Evolutionary conservation across 1,140 invertebrate genomes (phyloP).

Genomic region (Nixonia krombeini): DNA sequence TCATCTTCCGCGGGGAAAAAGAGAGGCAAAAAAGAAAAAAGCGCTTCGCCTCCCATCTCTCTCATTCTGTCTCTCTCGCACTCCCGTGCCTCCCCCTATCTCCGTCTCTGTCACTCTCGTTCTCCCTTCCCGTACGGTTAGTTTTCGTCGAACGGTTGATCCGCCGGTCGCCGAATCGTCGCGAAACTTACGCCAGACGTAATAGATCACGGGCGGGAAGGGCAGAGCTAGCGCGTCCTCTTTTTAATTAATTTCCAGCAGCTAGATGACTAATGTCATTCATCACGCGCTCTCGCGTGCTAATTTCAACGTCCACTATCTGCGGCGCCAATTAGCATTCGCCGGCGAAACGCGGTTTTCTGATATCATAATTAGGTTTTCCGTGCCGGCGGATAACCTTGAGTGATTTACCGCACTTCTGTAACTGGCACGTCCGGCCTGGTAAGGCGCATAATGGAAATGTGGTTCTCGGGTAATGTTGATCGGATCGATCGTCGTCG

Average conservation of each 20-base stretch:
- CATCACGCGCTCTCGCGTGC: conserved; percentile 3
- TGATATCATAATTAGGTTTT: conserved; percentile 1
- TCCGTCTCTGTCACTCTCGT: neutral
- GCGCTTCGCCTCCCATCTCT: neutral
- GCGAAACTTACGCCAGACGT: conserved; percentile 8
- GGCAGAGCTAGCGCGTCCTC: conserved; percentile 3
- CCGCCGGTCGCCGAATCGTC: conserved; percentile 4
- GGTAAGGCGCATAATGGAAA: no score
- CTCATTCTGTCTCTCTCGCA: neutral
- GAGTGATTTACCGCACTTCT: neutral
- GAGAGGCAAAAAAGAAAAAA: neutral
- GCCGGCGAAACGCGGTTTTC: conserved; percentile 3
- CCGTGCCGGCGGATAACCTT: neutral
- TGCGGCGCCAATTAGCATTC: conserved; percentile 1
- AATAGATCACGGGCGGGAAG: neutral
- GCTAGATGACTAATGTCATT: conserved; percentile 2
- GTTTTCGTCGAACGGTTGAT: conserved; percentile 17
- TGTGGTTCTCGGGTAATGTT: no score
- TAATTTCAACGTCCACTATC: neutral
- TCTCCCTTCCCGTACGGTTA: neutral
- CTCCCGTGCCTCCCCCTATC: no score
- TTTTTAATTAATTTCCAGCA: conserved; percentile 10
- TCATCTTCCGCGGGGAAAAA: conserved; percentile 6
- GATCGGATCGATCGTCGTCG: no score
- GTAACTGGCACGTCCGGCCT: neutral